Evolutionary conservation across 2,888 invertebrate species (phyloP).

Genomic region (Melanophora roralis): DNA sequence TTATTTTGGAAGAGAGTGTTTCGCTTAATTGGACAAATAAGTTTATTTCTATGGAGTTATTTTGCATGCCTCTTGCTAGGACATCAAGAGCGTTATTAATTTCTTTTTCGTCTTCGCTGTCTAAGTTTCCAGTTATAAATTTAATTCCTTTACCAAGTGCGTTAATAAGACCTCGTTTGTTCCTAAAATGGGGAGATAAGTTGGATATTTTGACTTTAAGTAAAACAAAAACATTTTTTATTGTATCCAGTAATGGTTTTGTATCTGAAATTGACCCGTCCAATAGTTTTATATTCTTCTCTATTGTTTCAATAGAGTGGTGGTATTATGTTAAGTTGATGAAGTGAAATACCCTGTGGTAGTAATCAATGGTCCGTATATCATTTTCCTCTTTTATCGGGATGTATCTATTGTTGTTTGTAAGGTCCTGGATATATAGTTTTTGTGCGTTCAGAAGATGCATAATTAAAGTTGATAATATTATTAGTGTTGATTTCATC

Average conservation of each 20-base stretch:
- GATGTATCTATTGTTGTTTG: slow-evolving; percentile 21
- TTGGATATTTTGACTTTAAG: not conserved
- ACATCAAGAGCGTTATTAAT: slow-evolving; percentile 1
- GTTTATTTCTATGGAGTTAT: slow-evolving; percentile 3
- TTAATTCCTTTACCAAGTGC: slow-evolving; percentile 8
- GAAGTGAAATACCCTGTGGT: not conserved
- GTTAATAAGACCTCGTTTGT: slow-evolving; percentile 9
- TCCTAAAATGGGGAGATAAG: not conserved
- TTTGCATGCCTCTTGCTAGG: not conserved
- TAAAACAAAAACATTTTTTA: slow-evolving; percentile 5
- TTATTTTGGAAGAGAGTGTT: not conserved
- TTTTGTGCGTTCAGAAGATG: not conserved
- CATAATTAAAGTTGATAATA: not conserved
- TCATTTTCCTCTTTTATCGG: slow-evolving; percentile 13
- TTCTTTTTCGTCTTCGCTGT: slow-evolving; percentile 12
- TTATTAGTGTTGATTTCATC: slow-evolving; percentile 11
- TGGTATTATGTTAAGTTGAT: slow-evolving; percentile 14
- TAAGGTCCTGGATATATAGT: slow-evolving; percentile 19
- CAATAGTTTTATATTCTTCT: slow-evolving; percentile 9
- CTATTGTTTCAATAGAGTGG: slow-evolving; percentile 2
- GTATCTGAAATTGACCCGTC: not conserved
- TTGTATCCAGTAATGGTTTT: slow-evolving; percentile 1
- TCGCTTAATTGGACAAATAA: not conserved
- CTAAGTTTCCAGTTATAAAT: slow-evolving; percentile 3
- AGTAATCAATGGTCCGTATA: slow-evolving; percentile 20